Percentiles rank a stretch among this genome's conserved stretches.
phyloP scores from a whole-genome alignment of 2,113 vertebrate genomes.

The Albula glossodonta region DNA sequence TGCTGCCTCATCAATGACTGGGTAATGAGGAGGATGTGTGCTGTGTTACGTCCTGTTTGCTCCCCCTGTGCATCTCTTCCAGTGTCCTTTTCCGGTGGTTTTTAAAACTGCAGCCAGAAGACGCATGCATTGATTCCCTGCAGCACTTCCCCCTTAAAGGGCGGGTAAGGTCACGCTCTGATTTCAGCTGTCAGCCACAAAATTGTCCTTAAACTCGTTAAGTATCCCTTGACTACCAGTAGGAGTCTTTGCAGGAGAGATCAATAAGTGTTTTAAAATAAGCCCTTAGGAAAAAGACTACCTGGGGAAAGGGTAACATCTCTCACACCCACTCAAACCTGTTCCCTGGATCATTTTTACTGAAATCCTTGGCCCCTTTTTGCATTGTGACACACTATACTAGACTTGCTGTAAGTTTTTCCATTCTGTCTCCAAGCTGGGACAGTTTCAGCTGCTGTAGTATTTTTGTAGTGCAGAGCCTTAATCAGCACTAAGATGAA shows the following conservation, averaged over 20 bases:
- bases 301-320: too few species aligned
- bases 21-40: background rate
- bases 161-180: background rate
- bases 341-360: background rate
- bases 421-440: background rate
- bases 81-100: background rate
- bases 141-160: background rate
- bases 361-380: background rate
- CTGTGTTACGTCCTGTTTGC: background rate
- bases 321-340: background rate
- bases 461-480: background rate
- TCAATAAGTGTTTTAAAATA: background rate
- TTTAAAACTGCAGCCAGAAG: background rate
- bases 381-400: background rate
- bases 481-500: background rate
- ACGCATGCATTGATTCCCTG: background rate
- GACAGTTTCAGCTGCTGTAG: background rate
- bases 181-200: background rate
- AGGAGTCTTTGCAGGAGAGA: background rate
- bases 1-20: background rate
- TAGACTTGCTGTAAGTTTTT: background rate
- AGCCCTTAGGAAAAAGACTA: background rate
- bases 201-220: background rate
- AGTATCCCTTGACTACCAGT: background rate
- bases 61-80: background rate